These are phyloP conservation scores for Limenitis camilla DNA, from an alignment of 2,888 invertebrate genomes.

Conservation along the genomic window DNA sequence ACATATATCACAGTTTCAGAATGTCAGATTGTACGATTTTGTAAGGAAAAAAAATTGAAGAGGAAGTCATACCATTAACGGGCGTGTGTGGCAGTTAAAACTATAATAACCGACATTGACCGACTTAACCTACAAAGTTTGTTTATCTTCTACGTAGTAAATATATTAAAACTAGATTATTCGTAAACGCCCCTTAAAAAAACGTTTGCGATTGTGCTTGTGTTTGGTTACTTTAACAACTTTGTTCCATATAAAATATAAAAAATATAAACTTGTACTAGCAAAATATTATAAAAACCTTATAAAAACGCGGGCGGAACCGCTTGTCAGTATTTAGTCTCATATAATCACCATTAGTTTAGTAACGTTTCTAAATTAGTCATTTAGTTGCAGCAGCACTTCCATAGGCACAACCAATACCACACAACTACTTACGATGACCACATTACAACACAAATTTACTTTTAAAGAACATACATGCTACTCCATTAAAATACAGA, in stretches of 20 bases:
- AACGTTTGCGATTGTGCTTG: neutral
- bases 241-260: slow-evolving; percentile 1
- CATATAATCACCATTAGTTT: neutral
- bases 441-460: too few species aligned
- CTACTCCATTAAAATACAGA: too few species aligned
- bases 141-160: neutral
- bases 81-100: neutral
- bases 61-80: too few species aligned
- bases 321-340: neutral
- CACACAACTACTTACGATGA: too few species aligned
- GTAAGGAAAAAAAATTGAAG: too few species aligned
- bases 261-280: slow-evolving; percentile 1
- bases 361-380: too few species aligned
- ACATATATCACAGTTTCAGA: neutral
- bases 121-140: neutral
- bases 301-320: neutral
- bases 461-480: too few species aligned
- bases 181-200: slow-evolving; percentile 4
- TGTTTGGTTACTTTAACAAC: slow-evolving; percentile 3
- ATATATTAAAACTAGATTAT: neutral
- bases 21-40: neutral
- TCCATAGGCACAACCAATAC: too few species aligned
- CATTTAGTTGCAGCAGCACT: too few species aligned
- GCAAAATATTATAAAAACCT: slow-evolving; percentile 4
- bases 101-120: neutral